Evolutionary conservation across 1,140 invertebrate species (phyloP).

Genomic region (Procambarus clarkii): DNA sequence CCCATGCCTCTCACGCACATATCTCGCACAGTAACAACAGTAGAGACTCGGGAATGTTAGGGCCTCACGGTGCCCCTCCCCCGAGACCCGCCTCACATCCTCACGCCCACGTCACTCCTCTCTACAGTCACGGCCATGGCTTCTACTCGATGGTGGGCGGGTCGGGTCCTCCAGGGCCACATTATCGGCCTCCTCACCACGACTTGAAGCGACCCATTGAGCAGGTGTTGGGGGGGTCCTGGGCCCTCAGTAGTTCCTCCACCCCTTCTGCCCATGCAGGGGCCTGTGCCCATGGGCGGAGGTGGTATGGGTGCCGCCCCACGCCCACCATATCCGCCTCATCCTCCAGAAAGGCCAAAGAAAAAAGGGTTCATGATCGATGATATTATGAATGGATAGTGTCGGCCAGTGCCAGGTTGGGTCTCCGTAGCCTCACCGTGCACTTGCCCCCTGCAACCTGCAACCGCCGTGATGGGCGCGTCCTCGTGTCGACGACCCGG

Average conservation of each 20-base stretch:
- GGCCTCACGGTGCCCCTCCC: slow-evolving; percentile 47
- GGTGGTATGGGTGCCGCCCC: slow-evolving; percentile 59
- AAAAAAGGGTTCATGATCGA: slow-evolving; percentile 72
- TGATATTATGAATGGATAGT: slow-evolving; percentile 70
- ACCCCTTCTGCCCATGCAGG: slow-evolving; percentile 51
- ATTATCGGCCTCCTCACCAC: slow-evolving; percentile 39
- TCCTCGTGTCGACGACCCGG: neutral
- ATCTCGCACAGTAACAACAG: slow-evolving; percentile 32
- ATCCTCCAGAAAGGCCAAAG: slow-evolving; percentile 69
- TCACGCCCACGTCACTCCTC: slow-evolving; percentile 57
- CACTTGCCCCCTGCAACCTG: too few species aligned
- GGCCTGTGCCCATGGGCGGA: slow-evolving; percentile 46
- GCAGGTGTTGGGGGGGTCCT: slow-evolving; percentile 47
- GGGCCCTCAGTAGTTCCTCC: slow-evolving; percentile 43
- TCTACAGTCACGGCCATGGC: slow-evolving; percentile 58
- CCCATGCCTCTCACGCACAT: slow-evolving; percentile 22
- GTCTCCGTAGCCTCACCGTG: neutral
- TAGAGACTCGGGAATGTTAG: slow-evolving; percentile 56
- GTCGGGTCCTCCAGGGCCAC: slow-evolving; percentile 4
- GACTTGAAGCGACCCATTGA: slow-evolving; percentile 62
- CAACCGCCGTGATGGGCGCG: too few species aligned
- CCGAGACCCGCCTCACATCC: slow-evolving; percentile 49
- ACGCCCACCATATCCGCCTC: slow-evolving; percentile 61
- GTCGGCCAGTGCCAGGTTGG: neutral
- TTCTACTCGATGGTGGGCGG: slow-evolving; percentile 64